Conservation (phyloP, 2,888 invertebrate species). For the Aricia artaxerxes region DNA sequence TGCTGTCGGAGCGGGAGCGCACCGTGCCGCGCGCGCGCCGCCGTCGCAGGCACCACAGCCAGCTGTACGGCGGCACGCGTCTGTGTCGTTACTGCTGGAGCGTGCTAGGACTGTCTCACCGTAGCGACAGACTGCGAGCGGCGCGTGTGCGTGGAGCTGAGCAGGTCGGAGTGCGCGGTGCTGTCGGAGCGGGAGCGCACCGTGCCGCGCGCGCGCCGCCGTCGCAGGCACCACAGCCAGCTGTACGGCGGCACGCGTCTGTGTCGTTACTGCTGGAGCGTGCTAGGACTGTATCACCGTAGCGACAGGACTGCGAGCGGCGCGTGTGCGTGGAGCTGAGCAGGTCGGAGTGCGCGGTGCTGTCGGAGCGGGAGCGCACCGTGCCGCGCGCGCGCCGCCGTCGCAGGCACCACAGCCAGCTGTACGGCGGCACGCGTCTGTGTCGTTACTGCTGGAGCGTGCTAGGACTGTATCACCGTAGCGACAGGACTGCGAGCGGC, state of each 20-base stretch:
- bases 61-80: conserved; percentile 84
- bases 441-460: no score
- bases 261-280: no score
- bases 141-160: conserved; percentile 72
- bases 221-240: conserved; percentile 79
- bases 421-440: conserved; percentile 82
- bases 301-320: conserved; percentile 68
- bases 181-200: conserved; percentile 73
- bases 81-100: no score
- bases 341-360: conserved; percentile 77
- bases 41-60: conserved; percentile 76
- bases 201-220: conserved; percentile 62
- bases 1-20: conserved; percentile 73
- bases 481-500: conserved; percentile 70
- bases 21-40: conserved; percentile 63
- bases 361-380: conserved; percentile 71
- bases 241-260: conserved; percentile 83
- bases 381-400: conserved; percentile 63
- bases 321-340: conserved; percentile 74
- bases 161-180: conserved; percentile 77
- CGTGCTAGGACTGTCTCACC: conserved; percentile 46
- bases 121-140: conserved; percentile 70
- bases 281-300: conserved; percentile 49
- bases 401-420: conserved; percentile 80
- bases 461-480: conserved; percentile 49